phyloP scores from a whole-genome alignment of 2,888 invertebrate species.

The Antheraea yamamai region DNA sequence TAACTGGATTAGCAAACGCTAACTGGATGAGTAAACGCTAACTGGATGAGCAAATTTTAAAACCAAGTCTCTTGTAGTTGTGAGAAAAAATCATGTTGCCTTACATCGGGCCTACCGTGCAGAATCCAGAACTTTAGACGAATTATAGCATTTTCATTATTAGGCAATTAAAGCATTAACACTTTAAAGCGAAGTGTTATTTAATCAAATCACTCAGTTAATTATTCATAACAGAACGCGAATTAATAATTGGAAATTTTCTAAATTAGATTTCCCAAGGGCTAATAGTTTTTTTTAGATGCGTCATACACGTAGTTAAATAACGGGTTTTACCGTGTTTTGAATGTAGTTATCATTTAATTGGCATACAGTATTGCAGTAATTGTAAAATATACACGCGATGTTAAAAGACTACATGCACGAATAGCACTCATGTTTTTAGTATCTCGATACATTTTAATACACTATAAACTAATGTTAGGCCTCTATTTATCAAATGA shows the following conservation, averaged over 20 bases:
- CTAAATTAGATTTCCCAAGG: not conserved
- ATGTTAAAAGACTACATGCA: not conserved
- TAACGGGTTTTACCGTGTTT: conserved; percentile 5
- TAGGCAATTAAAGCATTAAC: no score
- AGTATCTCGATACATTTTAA: not conserved
- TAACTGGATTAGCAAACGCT: no score
- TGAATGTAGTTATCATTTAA: not conserved
- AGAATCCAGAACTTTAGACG: no score
- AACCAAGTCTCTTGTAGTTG: no score
- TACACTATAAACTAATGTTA: not conserved
- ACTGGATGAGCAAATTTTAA: no score
- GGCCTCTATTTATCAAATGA: not conserved
- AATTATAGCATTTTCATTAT: no score
- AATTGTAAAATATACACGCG: conserved; percentile 6
- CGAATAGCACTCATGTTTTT: not conserved
- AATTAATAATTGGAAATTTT: not conserved
- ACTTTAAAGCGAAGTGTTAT: no score
- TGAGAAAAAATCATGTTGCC: no score
- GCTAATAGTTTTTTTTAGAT: not conserved
- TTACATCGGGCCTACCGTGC: no score
- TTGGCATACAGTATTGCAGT: not conserved
- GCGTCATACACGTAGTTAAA: not conserved
- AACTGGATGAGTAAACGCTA: no score
- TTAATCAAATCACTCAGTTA: no score
- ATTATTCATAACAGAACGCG: not conserved